A percentile compares a stretch with the other conserved stretches of the same genome.
phyloP scores from a whole-genome alignment of 2,113 vertebrate species.

The Manacus vitellinus region DNA sequence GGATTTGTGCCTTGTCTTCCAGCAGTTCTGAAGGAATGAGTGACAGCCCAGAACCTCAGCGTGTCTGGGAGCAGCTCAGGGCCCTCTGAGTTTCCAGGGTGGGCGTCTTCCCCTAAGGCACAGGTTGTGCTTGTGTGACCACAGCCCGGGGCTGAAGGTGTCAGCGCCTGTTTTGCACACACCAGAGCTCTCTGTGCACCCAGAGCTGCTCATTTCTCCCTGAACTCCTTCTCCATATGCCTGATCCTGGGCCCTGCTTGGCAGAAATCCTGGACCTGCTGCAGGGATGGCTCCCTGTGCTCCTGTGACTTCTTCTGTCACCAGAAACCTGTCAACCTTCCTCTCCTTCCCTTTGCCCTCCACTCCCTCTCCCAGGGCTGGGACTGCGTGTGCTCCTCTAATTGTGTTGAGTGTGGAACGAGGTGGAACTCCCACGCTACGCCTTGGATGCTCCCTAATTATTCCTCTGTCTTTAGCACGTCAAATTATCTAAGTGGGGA shows the following conservation, averaged over 20 bases:
- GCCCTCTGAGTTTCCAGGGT: not conserved
- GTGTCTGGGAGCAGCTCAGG: not conserved
- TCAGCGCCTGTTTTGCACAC: not conserved
- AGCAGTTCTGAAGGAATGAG: not conserved
- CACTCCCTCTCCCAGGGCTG: not conserved
- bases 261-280: not conserved
- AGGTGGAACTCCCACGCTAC: not conserved
- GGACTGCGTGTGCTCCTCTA: not conserved
- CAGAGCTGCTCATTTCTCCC: not conserved
- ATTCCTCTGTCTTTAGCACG: not conserved
- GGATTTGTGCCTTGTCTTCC: not conserved
- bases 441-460: slow-evolving; percentile 29
- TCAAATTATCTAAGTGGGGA: not conserved
- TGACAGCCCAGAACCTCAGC: not conserved
- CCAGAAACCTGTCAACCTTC: not conserved
- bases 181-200: accelerated
- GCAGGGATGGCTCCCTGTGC: not conserved
- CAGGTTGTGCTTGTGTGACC: not conserved
- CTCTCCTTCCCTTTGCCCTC: not conserved
- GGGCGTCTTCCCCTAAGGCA: not conserved
- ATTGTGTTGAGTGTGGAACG: not conserved
- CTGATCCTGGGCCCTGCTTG: not conserved
- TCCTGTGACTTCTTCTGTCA: not conserved
- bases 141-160: accelerated
- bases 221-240: not conserved